Evolutionary conservation across 2,888 invertebrate species (phyloP).

Genomic region (Lasioglossum morio): DNA sequence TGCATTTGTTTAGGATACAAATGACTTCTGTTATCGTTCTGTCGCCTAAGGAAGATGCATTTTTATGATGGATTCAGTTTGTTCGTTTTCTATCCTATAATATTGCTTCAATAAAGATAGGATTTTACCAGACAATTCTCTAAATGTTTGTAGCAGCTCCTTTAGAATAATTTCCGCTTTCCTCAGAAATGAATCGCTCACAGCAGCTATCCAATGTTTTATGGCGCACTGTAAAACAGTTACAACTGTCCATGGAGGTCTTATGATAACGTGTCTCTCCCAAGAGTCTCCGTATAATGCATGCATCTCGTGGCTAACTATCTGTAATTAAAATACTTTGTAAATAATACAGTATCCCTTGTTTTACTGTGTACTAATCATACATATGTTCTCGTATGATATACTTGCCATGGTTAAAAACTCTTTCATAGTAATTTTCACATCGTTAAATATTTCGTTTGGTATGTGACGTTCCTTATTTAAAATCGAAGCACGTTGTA

Average conservation of each 20-base stretch:
- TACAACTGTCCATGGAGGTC: slow-evolving; percentile 81
- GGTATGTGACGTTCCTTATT: slow-evolving; percentile 69
- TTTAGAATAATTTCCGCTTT: slow-evolving; percentile 71
- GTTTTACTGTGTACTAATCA: slow-evolving; percentile 6
- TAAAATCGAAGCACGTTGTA: slow-evolving; percentile 42
- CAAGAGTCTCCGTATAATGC: slow-evolving; percentile 79
- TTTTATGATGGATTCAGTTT: background rate
- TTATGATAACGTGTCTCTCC: slow-evolving; percentile 77
- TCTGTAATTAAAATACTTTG: slow-evolving; percentile 65
- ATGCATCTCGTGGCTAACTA: slow-evolving; percentile 79
- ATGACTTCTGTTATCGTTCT: slow-evolving; percentile 73
- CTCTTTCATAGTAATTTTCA: slow-evolving; percentile 71
- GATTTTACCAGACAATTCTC: slow-evolving; percentile 67
- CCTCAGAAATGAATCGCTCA: slow-evolving; percentile 78
- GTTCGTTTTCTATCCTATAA: background rate
- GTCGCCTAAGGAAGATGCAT: slow-evolving; percentile 52
- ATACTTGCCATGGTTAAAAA: slow-evolving; percentile 74
- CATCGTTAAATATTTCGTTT: slow-evolving; percentile 75
- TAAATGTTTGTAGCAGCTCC: slow-evolving; percentile 70
- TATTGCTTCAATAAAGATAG: background rate
- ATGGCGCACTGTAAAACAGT: slow-evolving; percentile 80
- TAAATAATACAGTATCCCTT: background rate
- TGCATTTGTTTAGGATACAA: slow-evolving; percentile 73
- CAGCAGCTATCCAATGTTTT: slow-evolving; percentile 83
- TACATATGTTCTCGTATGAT: background rate